A percentile compares a stretch with the other conserved stretches of the same genome.
phyloP scores from a whole-genome alignment of 2,888 invertebrate genomes.

The Acrobasis consociella region DNA sequence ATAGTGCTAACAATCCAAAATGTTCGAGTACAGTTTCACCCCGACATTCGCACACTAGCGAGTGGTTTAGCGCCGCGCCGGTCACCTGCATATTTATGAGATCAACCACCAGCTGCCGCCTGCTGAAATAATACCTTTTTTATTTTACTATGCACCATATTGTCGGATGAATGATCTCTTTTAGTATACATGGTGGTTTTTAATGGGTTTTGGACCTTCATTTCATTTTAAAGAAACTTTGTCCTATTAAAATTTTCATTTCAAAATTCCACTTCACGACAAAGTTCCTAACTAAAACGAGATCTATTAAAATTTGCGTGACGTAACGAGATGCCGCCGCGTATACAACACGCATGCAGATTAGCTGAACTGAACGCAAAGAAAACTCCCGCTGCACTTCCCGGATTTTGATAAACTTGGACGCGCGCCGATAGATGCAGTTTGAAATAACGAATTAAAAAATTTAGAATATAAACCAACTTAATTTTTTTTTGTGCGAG shows the following conservation, averaged over 20 bases:
- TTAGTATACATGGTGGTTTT: no score
- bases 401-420: slow-evolving; percentile 13
- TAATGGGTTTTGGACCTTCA: no score
- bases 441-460: slow-evolving; percentile 7
- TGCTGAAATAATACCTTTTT: background rate
- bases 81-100: slow-evolving; percentile 12
- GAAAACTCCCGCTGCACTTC: slow-evolving; percentile 7
- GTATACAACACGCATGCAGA: background rate
- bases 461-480: slow-evolving; percentile 18
- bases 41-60: background rate
- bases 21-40: background rate
- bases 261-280: no score
- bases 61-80: background rate
- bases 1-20: no score
- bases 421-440: slow-evolving; percentile 5
- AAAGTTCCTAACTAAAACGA: no score
- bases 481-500: no score
- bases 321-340: background rate
- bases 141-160: background rate
- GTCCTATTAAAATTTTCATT: no score
- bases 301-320: no score
- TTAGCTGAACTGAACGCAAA: slow-evolving; percentile 3
- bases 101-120: slow-evolving; percentile 10
- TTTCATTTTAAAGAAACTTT: no score
- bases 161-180: background rate